These are phyloP conservation scores for Drosophila nebulosa DNA, from an alignment of 1,140 invertebrate genomes.

Conservation along the genomic window DNA sequence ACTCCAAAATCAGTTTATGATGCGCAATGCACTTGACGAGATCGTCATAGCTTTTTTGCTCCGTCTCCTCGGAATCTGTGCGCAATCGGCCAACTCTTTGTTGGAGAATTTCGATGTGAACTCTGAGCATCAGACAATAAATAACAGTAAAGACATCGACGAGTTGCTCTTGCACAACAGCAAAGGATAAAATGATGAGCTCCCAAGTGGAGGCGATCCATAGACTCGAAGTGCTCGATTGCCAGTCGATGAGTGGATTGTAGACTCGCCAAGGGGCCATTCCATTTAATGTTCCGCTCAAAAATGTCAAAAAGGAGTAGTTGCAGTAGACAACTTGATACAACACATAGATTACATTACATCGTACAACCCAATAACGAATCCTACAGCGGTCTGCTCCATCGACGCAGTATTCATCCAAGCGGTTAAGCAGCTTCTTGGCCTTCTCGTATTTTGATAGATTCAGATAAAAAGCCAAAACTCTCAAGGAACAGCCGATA, in stretches of 20 bases:
- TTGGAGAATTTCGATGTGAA: slow-evolving; percentile 23
- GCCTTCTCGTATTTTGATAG: slow-evolving; percentile 4
- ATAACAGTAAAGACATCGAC: slow-evolving; percentile 31
- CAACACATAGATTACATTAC: slow-evolving; percentile 34
- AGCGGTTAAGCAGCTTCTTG: slow-evolving; percentile 7
- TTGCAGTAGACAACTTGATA: slow-evolving; percentile 14
- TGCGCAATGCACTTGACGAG: slow-evolving; percentile 54
- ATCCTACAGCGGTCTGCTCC: slow-evolving; percentile 15
- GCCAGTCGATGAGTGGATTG: slow-evolving; percentile 42
- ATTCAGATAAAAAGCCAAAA: neutral
- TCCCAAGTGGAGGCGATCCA: slow-evolving; percentile 16
- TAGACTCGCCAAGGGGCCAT: slow-evolving; percentile 35
- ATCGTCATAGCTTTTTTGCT: slow-evolving; percentile 20
- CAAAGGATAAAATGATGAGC: neutral
- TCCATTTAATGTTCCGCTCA: slow-evolving; percentile 1
- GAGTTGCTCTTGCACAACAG: slow-evolving; percentile 8
- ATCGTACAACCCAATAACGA: slow-evolving; percentile 20
- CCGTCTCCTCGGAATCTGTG: slow-evolving; percentile 6
- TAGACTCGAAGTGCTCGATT: neutral
- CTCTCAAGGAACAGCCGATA: slow-evolving; percentile 17
- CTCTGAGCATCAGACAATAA: slow-evolving; percentile 13
- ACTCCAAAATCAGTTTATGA: slow-evolving; percentile 28
- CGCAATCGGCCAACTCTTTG: slow-evolving; percentile 31
- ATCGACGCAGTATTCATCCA: slow-evolving; percentile 28
- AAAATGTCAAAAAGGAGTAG: slow-evolving; percentile 20